Conservation (phyloP, 2,113 vertebrate species). For the Triplophysa tibetana region DNA sequence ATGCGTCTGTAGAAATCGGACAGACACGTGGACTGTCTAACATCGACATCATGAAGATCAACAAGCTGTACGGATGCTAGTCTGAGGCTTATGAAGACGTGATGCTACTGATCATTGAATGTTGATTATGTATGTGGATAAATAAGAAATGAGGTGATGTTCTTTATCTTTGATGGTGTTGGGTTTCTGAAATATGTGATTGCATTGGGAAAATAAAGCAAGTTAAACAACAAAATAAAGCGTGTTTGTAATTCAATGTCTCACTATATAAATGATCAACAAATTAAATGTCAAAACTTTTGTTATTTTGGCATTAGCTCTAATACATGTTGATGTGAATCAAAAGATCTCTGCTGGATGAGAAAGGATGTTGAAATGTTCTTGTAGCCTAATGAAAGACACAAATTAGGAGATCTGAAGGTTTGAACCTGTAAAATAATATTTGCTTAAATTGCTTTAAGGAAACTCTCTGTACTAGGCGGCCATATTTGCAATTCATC, state of each 20-base stretch:
- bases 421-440: too few species aligned
- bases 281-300: too few species aligned
- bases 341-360: too few species aligned
- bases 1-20: constrained; percentile 39
- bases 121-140: neutral
- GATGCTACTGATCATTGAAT: neutral
- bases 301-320: too few species aligned
- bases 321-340: neutral
- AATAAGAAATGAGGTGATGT: neutral
- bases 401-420: too few species aligned
- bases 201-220: neutral
- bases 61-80: constrained; percentile 44
- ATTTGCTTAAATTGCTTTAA: too few species aligned
- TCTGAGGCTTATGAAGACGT: neutral
- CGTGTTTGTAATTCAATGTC: neutral
- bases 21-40: constrained; percentile 42
- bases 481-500: too few species aligned
- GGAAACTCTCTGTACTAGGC: too few species aligned
- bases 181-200: neutral
- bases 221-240: neutral
- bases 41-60: constrained; percentile 52
- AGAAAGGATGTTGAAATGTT: too few species aligned
- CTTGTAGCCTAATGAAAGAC: too few species aligned
- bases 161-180: neutral
- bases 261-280: neutral